Evolutionary conservation across 2,888 invertebrate species (phyloP).

Genomic region (Neria commutata): DNA sequence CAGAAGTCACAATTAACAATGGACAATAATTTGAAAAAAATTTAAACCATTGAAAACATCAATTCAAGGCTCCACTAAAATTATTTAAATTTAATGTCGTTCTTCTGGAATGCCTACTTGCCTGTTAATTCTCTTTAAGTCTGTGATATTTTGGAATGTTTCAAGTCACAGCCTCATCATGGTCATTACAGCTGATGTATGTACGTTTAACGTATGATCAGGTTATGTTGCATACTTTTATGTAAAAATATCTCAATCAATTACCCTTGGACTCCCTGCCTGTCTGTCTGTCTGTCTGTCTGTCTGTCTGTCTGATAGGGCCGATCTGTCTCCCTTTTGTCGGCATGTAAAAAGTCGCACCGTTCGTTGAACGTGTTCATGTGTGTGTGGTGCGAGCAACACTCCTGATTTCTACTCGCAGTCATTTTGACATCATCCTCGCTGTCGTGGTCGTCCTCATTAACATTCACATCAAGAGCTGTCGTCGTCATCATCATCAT

Average conservation of each 20-base stretch:
- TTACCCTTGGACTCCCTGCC: slow-evolving; percentile 31
- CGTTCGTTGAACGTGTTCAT: not conserved
- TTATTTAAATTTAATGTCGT: too few species aligned
- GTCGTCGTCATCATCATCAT: slow-evolving; percentile 7
- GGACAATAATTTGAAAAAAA: not conserved
- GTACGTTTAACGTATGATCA: too few species aligned
- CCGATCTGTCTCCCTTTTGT: not conserved
- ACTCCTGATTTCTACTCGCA: not conserved
- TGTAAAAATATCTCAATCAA: slow-evolving; percentile 40
- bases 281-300: slow-evolving; percentile 8
- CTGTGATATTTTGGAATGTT: slow-evolving; percentile 14
- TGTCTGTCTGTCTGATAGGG: not conserved
- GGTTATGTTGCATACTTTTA: slow-evolving; percentile 15
- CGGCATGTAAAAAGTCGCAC: not conserved
- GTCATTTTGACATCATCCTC: not conserved
- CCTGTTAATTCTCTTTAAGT: too few species aligned
- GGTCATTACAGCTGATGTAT: too few species aligned
- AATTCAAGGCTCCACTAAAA: too few species aligned
- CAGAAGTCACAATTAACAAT: too few species aligned
- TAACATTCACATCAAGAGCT: slow-evolving; percentile 8
- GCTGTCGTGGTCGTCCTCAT: not conserved
- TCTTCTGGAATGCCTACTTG: too few species aligned
- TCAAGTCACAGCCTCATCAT: slow-evolving; percentile 9
- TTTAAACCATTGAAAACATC: not conserved
- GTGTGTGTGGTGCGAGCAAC: not conserved